Conservation (phyloP, 2,888 invertebrate species). For the Entomobrya multifasciata region DNA sequence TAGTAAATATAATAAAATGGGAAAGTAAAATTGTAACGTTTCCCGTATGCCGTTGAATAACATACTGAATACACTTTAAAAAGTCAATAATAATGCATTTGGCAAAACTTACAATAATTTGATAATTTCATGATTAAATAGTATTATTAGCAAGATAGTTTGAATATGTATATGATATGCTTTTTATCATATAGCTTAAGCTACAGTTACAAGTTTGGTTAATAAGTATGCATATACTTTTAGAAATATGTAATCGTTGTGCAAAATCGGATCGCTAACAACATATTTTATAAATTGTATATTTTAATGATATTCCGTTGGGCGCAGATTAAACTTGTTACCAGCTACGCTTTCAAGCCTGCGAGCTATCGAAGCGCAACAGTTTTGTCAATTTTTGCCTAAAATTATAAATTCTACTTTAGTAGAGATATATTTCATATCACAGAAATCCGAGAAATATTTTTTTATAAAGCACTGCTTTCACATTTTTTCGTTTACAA, state of each 20-base stretch:
- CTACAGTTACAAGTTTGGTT: background rate
- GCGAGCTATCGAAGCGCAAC: background rate
- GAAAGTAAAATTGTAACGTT: background rate
- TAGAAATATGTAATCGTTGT: background rate
- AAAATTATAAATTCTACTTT: background rate
- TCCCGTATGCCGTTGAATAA: too few species aligned
- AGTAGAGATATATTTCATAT: conserved; percentile 52
- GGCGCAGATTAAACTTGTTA: background rate
- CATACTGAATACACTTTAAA: conserved; percentile 34
- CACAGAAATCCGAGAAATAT: conserved; percentile 68
- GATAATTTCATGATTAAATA: conserved; percentile 1
- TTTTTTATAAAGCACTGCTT: conserved; percentile 69
- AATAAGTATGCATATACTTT: background rate
- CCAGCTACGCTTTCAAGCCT: background rate
- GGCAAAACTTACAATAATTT: conserved; percentile 31
- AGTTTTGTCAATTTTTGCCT: background rate
- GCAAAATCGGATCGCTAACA: background rate
- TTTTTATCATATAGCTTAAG: background rate
- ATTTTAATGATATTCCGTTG: background rate
- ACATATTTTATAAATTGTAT: background rate
- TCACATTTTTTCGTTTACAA: conserved; percentile 43
- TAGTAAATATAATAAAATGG: background rate
- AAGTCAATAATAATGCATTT: conserved; percentile 44
- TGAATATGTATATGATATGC: background rate
- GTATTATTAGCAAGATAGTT: background rate